These are phyloP conservation scores for Cantharis flavilabris DNA, from an alignment of 2,888 invertebrate species.

Conservation along the genomic window DNA sequence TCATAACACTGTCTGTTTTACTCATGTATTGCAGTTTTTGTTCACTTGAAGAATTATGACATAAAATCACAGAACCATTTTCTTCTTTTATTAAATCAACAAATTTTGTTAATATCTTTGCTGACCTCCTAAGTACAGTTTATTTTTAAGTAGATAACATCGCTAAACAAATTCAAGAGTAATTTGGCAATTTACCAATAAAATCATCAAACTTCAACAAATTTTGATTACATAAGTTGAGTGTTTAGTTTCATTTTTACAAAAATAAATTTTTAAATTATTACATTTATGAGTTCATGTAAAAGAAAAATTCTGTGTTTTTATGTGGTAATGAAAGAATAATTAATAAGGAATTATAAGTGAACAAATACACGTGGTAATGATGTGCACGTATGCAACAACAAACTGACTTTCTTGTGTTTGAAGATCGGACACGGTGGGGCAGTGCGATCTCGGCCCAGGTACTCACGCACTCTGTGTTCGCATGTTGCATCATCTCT, in stretches of 20 bases:
- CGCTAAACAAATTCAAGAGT: background rate
- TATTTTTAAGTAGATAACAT: background rate
- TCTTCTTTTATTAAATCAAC: background rate
- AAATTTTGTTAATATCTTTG: background rate
- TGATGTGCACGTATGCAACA: constrained; percentile 25
- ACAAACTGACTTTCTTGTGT: constrained; percentile 44
- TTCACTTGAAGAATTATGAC: background rate
- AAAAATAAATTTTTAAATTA: background rate
- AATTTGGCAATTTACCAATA: background rate
- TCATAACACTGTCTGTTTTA: constrained; percentile 1
- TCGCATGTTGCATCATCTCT: constrained; percentile 56
- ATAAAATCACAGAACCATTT: constrained; percentile 5
- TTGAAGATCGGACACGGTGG: constrained; percentile 46
- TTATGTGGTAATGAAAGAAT: background rate
- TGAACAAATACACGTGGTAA: constrained; percentile 24
- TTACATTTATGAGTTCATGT: no score
- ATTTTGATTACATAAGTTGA: background rate
- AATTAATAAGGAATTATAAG: constrained; percentile 7
- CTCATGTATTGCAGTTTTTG: constrained; percentile 3
- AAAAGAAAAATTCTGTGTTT: constrained; percentile 10
- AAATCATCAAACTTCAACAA: background rate
- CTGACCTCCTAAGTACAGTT: background rate
- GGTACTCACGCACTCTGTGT: constrained; percentile 57
- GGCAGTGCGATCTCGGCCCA: constrained; percentile 48
- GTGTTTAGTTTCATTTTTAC: background rate